A percentile compares a stretch with the other conserved stretches of the same genome.
phyloP scores from a whole-genome alignment of 2,888 invertebrate species.

The Polietes domitor region DNA sequence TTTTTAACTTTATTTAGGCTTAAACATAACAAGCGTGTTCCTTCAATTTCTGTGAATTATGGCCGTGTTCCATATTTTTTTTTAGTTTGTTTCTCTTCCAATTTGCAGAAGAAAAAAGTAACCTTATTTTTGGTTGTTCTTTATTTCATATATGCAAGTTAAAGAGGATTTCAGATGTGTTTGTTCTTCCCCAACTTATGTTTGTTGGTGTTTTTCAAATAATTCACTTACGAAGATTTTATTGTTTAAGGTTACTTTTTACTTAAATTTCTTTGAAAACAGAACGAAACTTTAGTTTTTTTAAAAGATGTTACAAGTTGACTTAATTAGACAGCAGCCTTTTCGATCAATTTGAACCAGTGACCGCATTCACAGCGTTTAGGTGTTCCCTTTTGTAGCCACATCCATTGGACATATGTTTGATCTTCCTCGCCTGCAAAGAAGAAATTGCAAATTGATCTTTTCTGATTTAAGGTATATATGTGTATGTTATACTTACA shows the following conservation, averaged over 20 bases:
- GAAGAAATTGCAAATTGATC: background rate
- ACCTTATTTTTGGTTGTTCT: slow-evolving; percentile 29
- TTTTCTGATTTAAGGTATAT: background rate
- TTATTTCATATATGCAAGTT: background rate
- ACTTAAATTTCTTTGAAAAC: slow-evolving; percentile 72
- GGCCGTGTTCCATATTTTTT: slow-evolving; percentile 25
- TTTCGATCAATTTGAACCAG: slow-evolving; percentile 96
- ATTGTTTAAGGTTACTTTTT: slow-evolving; percentile 75
- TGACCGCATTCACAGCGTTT: slow-evolving; percentile 97
- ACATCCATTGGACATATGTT: slow-evolving; percentile 95
- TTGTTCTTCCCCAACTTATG: background rate
- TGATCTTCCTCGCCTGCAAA: slow-evolving; percentile 92
- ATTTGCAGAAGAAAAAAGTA: slow-evolving; percentile 58
- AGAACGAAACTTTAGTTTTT: slow-evolving; percentile 69
- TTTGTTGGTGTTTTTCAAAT: slow-evolving; percentile 24
- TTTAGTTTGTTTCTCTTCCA: slow-evolving; percentile 30
- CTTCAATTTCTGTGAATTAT: slow-evolving; percentile 26
- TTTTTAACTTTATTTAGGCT: slow-evolving; percentile 46
- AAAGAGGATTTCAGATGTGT: background rate
- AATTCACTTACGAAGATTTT: slow-evolving; percentile 69
- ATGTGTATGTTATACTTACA: slow-evolving; percentile 83
- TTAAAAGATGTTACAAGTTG: slow-evolving; percentile 64
- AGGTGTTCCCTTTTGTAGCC: slow-evolving; percentile 93
- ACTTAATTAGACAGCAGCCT: slow-evolving; percentile 85
- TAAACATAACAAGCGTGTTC: slow-evolving; percentile 57